Base-by-base conservation (phyloP, 1,140 invertebrate genomes). In the Lasioglossum baleicum region DNA sequence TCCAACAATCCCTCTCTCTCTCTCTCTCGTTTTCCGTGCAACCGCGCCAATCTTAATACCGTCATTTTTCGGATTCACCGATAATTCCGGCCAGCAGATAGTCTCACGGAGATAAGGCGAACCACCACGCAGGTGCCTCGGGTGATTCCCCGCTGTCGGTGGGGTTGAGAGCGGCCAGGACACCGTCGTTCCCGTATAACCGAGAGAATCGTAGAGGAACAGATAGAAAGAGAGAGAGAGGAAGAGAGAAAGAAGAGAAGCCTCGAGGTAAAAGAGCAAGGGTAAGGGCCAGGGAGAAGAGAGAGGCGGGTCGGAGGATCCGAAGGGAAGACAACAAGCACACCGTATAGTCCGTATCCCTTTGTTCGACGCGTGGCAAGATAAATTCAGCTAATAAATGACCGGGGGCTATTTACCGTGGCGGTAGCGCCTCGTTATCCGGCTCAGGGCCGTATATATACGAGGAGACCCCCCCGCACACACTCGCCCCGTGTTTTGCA, bases 301-400 rank as follows among this genome's bases (percentile, higher is more conserved):
- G n/a, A 7, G n/a, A 15, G 20, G 40, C 7, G 20, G 35, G 44
- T 0, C 10, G 26, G 60, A 65, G 26, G 53, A 56, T 78, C 66
- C 76, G 71, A 78, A 82, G 75, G 70, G 67, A 77, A 79, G 81
- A 86, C 84, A 74, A 88, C 85, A 83, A 85, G 79, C 70, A 70
- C 76, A 56, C 70, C 81, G 81, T 83, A 58, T 58, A 88, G 84
- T 80, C 75, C 84, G 84, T 86, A 85, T 89, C 88, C 87, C 87
- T 91, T 91, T 91, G 90, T 91, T 90, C 88, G 88, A 90, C 85
- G 87, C 86, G 88, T 86, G 87, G 89, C 88, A 87, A 90, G 90
- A 91, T 92, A 91, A 91, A 92, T 92, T 91, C 89, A 87, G 87
- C 87, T 92, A 91, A 92, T 91, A 92, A 92, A 91, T 89, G 91